Conservation (phyloP, 1,140 invertebrate genomes). For the Caenorhabditis elegans region WBcel235 BX284605.5:15016001-15016500, state of each 20-base stretch:
- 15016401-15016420: no score
- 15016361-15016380: no score
- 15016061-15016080: not conserved
- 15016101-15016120: slow-evolving; percentile 10
- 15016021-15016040: not conserved
- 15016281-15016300: not conserved
- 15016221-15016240: not conserved
- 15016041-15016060: not conserved
- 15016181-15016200: not conserved
- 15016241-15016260: slow-evolving; percentile 18
- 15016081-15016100: slow-evolving; percentile 1
- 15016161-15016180: not conserved
- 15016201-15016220: not conserved
- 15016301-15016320: no score
- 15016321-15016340: no score
- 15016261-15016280: not conserved
- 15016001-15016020: slow-evolving; percentile 4
- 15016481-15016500: no score
- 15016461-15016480: no score
- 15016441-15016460: no score
- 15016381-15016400: no score
- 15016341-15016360: no score
- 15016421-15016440: no score
- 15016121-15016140: not conserved
- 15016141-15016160: not conserved